Base-by-base conservation (phyloP, 1,140 invertebrate genomes). In the Lepidurus arcticus region DNA sequence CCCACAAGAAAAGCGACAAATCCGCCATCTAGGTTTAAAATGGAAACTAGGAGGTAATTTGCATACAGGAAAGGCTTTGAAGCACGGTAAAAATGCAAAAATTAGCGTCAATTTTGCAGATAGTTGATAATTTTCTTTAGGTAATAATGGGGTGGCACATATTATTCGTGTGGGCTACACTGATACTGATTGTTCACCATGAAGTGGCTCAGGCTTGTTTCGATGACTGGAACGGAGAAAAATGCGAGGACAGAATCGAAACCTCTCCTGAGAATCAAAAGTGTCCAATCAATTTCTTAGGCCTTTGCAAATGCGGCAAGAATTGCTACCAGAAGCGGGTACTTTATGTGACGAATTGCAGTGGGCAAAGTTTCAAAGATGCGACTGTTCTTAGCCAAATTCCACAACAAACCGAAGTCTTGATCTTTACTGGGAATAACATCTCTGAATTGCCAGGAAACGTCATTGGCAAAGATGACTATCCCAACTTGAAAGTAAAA, bases 361-460 rank as follows among this genome's bases (percentile, higher is more conserved):
- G 91, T 0, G 87, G 92, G 82, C 85, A 88, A 1, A 85, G 86
- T 4, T 90, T 93, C 81, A 86, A 81, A 0, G 86, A 89, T 79
- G 87, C 89, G 1, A 83, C 84, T 4, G 87, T 91, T 78, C 83
- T 94, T 13, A 84, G 88, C 80, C 85, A 87, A 75, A 84, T 94
- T 75, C 92, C 92, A 0, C 83, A 87, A 10, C 85, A 91, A 79
- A 91, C 90, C 16, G 87, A 92, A 84, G 88, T 91, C 1, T 84
- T 94, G 1, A 90, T 93, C 80, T 93, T 93, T 80, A 90, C 89
- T 4, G 92, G 92, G 10, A 94, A 94, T 81, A 84, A 86, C 73
- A 85, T 94, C 4, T 83, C 86, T 8, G 86, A 88, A 77, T 82
- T 94, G 73, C 91, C 90, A 1, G 88, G 88, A 85, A 93, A 94